phyloP scores from a whole-genome alignment of 2,888 invertebrate genomes.

The Sycophila texana region DNA sequence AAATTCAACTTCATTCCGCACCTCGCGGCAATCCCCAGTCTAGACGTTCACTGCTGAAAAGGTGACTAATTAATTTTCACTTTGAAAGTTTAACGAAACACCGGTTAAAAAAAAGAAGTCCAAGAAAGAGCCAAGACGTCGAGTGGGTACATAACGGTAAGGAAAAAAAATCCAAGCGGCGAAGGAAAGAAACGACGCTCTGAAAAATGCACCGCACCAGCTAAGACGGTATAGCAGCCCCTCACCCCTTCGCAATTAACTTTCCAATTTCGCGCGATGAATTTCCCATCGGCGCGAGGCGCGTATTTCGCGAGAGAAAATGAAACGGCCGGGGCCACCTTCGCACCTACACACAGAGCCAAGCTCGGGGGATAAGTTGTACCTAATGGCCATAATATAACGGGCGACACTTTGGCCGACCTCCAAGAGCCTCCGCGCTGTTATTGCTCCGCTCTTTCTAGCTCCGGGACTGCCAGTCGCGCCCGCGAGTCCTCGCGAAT shows the following conservation, averaged over 20 bases:
- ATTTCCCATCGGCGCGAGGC: conserved; percentile 19
- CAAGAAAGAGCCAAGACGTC: background rate
- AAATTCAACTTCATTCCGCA: conserved; percentile 29
- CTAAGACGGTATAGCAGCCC: background rate
- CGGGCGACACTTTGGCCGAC: conserved; percentile 67
- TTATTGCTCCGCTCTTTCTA: conserved; percentile 64
- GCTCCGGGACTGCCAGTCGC: background rate
- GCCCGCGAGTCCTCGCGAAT: conserved; percentile 28
- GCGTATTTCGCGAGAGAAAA: conserved; percentile 53
- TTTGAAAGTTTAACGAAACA: conserved; percentile 37
- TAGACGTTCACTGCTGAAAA: conserved; percentile 28
- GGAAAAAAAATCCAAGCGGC: background rate
- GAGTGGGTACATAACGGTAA: background rate
- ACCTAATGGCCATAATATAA: conserved; percentile 69
- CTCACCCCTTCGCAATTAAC: conserved; percentile 39
- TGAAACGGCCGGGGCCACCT: conserved; percentile 60
- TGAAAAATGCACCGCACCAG: conserved; percentile 15
- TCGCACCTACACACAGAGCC: conserved; percentile 4
- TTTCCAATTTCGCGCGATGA: conserved; percentile 42
- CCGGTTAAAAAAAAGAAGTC: background rate
- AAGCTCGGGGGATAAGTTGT: conserved; percentile 62
- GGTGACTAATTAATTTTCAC: conserved; percentile 54
- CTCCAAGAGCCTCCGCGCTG: conserved; percentile 65
- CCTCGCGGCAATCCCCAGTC: background rate
- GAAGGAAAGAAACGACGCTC: background rate